Conservation (phyloP, 2,113 vertebrate species). For the Calonectris borealis region DNA sequence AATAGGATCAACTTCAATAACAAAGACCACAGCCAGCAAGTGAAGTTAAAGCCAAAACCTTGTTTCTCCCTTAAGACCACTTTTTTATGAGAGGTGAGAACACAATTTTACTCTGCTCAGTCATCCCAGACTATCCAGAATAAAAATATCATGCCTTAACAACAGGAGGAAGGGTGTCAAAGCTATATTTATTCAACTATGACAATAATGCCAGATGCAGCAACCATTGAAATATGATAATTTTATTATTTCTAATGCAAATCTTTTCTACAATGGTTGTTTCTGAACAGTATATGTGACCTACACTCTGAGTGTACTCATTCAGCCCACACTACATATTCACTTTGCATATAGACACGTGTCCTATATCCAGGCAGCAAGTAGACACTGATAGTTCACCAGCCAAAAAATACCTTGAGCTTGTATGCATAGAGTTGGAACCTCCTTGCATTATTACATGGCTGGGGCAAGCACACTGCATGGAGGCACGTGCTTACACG, state of each 20-base stretch:
- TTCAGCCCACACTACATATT: background rate
- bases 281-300: background rate
- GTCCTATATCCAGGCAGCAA: background rate
- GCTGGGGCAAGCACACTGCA: background rate
- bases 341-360: fast-evolving
- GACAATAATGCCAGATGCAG: background rate
- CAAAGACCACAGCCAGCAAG: background rate
- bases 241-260: background rate
- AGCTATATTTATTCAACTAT: background rate
- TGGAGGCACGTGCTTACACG: fast-evolving
- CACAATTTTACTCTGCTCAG: background rate
- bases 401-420: background rate
- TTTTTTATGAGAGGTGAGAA: background rate
- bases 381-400: background rate
- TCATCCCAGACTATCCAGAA: background rate
- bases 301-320: background rate
- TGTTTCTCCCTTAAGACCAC: background rate
- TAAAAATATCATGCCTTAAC: background rate
- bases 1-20: background rate
- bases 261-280: background rate
- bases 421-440: background rate
- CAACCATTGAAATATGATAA: fast-evolving
- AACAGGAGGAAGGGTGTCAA: background rate
- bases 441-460: background rate
- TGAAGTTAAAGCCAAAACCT: background rate